These are phyloP conservation scores for Mactra quadrangularis DNA, from an alignment of 1,140 invertebrate genomes.

Conservation along the genomic window DNA sequence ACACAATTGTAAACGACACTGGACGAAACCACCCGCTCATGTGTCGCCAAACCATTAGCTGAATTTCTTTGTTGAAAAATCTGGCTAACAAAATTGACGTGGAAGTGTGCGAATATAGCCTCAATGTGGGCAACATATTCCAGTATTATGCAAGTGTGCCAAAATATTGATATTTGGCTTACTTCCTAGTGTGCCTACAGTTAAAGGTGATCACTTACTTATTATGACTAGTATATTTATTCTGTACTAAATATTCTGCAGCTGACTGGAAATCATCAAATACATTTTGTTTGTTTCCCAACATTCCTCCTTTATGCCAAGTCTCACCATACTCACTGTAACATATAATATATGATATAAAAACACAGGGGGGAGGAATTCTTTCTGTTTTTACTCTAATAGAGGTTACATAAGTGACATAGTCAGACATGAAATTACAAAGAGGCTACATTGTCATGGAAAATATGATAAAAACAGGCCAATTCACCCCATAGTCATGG, in stretches of 20 bases:
- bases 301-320: slow-evolving; percentile 97
- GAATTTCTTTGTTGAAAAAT: no score
- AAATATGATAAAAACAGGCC: not conserved
- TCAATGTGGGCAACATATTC: no score
- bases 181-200: no score
- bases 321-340: slow-evolving; percentile 97
- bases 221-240: slow-evolving; percentile 91
- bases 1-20: no score
- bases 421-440: not conserved
- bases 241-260: slow-evolving; percentile 93
- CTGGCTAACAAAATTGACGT: no score
- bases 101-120: no score
- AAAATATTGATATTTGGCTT: no score
- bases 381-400: not conserved
- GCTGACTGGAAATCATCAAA: slow-evolving; percentile 98
- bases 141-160: no score
- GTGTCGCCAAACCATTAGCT: no score
- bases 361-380: not conserved
- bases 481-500: not conserved
- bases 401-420: not conserved
- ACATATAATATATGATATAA: slow-evolving; percentile 62
- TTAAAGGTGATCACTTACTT: slow-evolving; percentile 84
- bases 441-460: not conserved
- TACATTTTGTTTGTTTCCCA: slow-evolving; percentile 98
- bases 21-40: no score